Evolutionary conservation across 2,888 invertebrate species (phyloP), one percentile per base, ranked within the genome.

Genomic region (Acholoe squamosa): DNA sequence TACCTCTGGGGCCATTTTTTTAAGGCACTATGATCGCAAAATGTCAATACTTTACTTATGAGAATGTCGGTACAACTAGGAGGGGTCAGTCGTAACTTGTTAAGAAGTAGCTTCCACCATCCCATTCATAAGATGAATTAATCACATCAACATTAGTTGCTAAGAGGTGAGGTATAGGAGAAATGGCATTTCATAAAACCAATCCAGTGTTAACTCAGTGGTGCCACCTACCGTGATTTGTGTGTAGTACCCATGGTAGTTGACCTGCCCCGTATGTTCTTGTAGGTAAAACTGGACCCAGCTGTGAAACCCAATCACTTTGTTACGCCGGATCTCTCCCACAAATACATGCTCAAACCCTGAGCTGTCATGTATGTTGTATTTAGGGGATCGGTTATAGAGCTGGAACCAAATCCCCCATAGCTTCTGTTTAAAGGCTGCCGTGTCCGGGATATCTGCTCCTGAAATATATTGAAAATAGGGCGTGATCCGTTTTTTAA

Each of bases 311-410:
- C 93, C 93, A 7, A 91, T 90, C 22, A 93, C 92, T 34, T 89
- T 92, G 31, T 90, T 67, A 12, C 84, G 71, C 52, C 89, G 91
- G 28, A 90, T 51, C 90, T 93, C 93, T n/a, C 93, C 93, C 22
- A 93, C 92, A 84, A 93, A 93, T n/a, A 93, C 92, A 84, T 93
- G 93, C 80, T 93, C 93, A 91, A 93, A 93, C 0, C 92, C 93
- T 67, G 91, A 91, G 12, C 93, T 92, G 90, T 93, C 93, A 16
- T 71, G 52, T 28, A 25, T 31, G 31, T 92, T 89, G 71, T 91
- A 98, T 77, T 89, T 61, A 10, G 84, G 28, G 33, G 90, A 90
- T 61, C 93, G 67, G 67, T 89, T 76, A 90, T 93, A 93, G 33
- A 91, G 89, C 31, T 88, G 88, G 67, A 93, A 93, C 93, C 93